phyloP scores from a whole-genome alignment of 2,888 invertebrate genomes.

The Rhyacophila evoluta region DNA sequence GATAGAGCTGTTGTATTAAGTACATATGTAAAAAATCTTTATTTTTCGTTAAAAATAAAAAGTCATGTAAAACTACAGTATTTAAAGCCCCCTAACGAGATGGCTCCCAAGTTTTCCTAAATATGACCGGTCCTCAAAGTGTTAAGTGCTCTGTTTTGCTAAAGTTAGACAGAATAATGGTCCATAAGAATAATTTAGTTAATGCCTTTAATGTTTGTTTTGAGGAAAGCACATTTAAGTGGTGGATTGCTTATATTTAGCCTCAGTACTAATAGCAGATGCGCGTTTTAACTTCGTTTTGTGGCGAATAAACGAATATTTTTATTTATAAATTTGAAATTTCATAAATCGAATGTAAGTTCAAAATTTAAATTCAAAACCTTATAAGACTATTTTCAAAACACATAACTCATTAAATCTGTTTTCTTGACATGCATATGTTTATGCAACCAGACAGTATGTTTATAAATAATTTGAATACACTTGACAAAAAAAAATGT shows the following conservation, averaged over 20 bases:
- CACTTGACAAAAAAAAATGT: no score
- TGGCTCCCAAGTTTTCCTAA: not conserved
- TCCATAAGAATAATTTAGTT: constrained; percentile 48
- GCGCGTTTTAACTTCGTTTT: constrained; percentile 35
- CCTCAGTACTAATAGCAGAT: constrained; percentile 35
- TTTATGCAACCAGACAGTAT: no score
- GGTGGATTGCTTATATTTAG: constrained; percentile 30
- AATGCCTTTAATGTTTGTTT: constrained; percentile 48
- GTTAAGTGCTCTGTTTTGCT: constrained; percentile 20
- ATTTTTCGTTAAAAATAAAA: constrained; percentile 6
- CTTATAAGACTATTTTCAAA: no score
- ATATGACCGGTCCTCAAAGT: constrained; percentile 11
- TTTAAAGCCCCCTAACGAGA: not conserved
- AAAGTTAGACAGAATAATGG: constrained; percentile 39
- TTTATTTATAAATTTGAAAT: no score
- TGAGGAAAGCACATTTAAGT: constrained; percentile 41
- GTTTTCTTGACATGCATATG: no score
- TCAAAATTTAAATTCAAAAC: no score
- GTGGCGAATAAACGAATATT: constrained; percentile 2
- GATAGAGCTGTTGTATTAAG: no score
- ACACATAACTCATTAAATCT: no score
- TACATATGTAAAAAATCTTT: no score
- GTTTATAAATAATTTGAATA: no score
- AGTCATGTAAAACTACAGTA: not conserved
- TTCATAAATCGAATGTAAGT: no score